Conservation (phyloP, 1,140 invertebrate genomes). For the Bombus pyrosoma region DNA sequence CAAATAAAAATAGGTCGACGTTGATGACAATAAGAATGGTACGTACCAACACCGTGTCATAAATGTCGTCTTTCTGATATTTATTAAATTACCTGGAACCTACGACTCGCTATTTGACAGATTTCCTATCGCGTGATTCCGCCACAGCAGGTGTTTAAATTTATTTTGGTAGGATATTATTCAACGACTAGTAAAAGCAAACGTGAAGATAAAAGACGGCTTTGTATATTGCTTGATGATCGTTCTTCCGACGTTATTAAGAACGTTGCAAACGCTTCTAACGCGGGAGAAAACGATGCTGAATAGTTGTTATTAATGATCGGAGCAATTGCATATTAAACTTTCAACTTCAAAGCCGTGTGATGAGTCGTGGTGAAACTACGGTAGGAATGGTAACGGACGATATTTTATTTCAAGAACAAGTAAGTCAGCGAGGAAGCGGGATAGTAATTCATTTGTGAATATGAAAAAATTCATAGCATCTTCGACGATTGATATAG, state of each 20-base stretch:
- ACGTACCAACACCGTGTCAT: conserved; percentile 48
- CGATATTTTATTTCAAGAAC: too few species aligned
- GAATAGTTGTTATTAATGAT: conserved; percentile 1
- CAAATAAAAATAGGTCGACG: conserved; percentile 62
- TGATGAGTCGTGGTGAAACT: background rate
- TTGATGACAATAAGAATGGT: conserved; percentile 34
- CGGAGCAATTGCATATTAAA: background rate
- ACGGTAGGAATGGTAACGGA: too few species aligned
- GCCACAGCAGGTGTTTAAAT: background rate
- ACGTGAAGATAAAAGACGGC: background rate
- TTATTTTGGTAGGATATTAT: background rate
- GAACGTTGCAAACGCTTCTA: background rate
- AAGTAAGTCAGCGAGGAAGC: too few species aligned
- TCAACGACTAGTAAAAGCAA: background rate
- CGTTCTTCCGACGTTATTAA: background rate
- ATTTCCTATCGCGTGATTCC: background rate
- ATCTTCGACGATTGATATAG: background rate
- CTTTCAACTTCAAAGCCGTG: background rate
- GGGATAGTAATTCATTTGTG: background rate
- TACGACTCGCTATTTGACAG: background rate
- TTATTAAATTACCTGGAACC: conserved; percentile 58
- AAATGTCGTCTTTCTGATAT: conserved; percentile 30
- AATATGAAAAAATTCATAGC: background rate
- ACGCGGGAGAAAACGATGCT: background rate
- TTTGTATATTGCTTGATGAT: background rate